Evolutionary conservation across 2,888 invertebrate genomes (phyloP), one percentile per base, ranked within the genome.

Genomic region (Parnassius smintheus): DNA sequence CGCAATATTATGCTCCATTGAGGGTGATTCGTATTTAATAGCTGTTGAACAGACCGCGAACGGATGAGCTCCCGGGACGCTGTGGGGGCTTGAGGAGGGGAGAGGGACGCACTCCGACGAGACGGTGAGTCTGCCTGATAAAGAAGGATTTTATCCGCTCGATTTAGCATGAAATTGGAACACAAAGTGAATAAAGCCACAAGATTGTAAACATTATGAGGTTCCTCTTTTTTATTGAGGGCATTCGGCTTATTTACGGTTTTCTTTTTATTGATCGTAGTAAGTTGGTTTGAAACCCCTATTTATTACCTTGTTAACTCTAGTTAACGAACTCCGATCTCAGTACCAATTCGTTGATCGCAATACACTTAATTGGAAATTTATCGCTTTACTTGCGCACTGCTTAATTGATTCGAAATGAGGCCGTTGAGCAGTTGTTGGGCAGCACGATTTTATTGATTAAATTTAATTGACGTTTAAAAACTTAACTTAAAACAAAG

Each of bases 161-260:
- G 88, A 91, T 91, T 91, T 91, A 91, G 89, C 91, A 91, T 91
- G 91, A 91, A 91, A 91, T 91, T 91, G 91, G 88, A 90, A 90
- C 85, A 91, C 91, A 91, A 91, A 90, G 91, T 91, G 91, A 90
- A 91, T 91, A 91, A 91, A 91, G 89, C 89, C 88, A 90, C 91
- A 88, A 88, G 90, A 91, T 89, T 89, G 91, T 91, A 90, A 91
- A 90, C 91, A 91, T 91, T 89, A 90, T 82, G 86, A 88, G 86
- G 84, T 86, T 83, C 85, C 86, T 76, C 85, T 89, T 91, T 91
- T 91, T 91, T 90, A 90, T 84, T 82, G 80, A 82, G 74, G 80
- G 80, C 82, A 83, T 85, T 88, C 82, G 82, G 80, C 81, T 88
- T 88, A 88, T 89, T 90, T 90, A 89, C 85, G 85, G 88, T 85